These are phyloP conservation scores for Dolomedes plantarius DNA, from an alignment of 2,888 invertebrate species.

Conservation along the genomic window DNA sequence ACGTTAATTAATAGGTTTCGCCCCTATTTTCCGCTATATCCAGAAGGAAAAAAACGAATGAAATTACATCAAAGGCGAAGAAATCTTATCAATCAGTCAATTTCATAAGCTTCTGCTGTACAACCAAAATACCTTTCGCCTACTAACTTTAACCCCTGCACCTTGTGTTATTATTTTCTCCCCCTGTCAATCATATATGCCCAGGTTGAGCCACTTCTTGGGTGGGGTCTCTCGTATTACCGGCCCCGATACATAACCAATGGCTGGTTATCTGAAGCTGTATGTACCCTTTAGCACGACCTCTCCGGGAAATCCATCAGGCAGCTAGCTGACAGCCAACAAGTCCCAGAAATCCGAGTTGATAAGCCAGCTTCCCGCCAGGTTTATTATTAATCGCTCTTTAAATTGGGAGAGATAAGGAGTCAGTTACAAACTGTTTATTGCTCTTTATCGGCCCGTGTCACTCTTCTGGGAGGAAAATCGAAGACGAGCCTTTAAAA, in stretches of 20 bases:
- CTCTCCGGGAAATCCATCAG: background rate
- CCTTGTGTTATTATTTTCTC: conserved; percentile 3
- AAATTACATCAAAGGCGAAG: too few species aligned
- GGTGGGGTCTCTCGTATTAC: conserved; percentile 53
- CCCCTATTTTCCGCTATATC: background rate
- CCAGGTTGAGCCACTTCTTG: background rate
- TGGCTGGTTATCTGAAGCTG: conserved; percentile 52
- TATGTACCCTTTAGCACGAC: conserved; percentile 44
- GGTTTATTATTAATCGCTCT: background rate
- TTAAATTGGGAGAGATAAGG: conserved; percentile 4
- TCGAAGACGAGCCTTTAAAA: background rate
- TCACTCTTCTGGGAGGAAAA: background rate
- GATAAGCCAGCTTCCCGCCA: conserved; percentile 6
- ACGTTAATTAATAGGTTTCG: background rate
- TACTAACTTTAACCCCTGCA: background rate
- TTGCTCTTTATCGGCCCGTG: background rate
- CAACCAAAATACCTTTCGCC: background rate
- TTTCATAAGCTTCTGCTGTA: background rate
- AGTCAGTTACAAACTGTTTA: conserved; percentile 1
- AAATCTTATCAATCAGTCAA: background rate
- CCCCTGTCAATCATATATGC: background rate
- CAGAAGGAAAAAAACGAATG: too few species aligned
- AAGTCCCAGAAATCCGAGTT: conserved; percentile 3
- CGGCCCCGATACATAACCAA: conserved; percentile 55
- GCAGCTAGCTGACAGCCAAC: background rate